phyloP scores from a whole-genome alignment of 2,888 invertebrate species.

The Dicranocentrus wangi region DNA sequence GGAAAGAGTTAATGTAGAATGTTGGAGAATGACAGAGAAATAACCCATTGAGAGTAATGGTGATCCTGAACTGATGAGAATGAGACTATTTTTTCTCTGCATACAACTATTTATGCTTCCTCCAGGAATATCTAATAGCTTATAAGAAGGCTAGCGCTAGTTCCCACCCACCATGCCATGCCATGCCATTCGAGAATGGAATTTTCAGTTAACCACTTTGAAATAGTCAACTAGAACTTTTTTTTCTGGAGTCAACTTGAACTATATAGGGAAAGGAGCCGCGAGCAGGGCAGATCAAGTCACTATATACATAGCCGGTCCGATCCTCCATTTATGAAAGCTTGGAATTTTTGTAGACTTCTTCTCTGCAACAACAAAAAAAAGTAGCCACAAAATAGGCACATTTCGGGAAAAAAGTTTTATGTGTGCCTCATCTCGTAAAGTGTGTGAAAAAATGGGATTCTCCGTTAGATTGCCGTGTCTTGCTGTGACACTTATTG shows the following conservation, averaged over 20 bases:
- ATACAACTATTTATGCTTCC: constrained; percentile 35
- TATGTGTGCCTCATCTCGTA: constrained; percentile 46
- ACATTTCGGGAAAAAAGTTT: constrained; percentile 32
- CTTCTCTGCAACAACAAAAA: not conserved
- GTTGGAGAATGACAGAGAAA: constrained; percentile 47
- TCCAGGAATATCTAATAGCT: constrained; percentile 11
- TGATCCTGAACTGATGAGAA: constrained; percentile 62
- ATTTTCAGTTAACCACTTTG: constrained; percentile 16
- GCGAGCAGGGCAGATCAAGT: too few species aligned
- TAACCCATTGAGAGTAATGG: constrained; percentile 58
- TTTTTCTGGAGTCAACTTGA: not conserved
- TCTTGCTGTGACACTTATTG: constrained; percentile 44
- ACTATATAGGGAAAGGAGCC: not conserved
- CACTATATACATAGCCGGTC: too few species aligned
- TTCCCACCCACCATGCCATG: too few species aligned
- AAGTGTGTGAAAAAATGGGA: constrained; percentile 51
- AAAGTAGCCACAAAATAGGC: constrained; percentile 22
- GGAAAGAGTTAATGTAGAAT: constrained; percentile 33
- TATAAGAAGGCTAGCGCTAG: not conserved
- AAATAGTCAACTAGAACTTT: not conserved
- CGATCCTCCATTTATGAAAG: constrained; percentile 31
- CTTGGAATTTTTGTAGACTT: not conserved
- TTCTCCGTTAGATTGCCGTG: constrained; percentile 8
- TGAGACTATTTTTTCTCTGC: constrained; percentile 36
- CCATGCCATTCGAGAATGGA: not conserved